Conservation (phyloP, 1,140 invertebrate genomes). For the Drosophila takahashii region DNA sequence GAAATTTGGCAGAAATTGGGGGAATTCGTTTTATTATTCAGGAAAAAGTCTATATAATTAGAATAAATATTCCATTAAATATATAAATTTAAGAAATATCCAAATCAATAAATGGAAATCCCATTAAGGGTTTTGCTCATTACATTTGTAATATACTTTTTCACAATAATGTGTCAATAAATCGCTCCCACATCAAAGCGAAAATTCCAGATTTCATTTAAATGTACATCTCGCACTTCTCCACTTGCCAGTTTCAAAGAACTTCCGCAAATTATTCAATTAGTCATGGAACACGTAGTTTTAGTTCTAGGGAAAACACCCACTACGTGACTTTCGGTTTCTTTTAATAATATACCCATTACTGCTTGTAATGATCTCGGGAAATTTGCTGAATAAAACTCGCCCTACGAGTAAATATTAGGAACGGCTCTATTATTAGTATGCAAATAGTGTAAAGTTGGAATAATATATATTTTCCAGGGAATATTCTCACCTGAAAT, state of each 20-base stretch:
- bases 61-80: neutral
- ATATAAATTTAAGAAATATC: neutral
- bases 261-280: conserved; percentile 39
- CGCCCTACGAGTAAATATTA: conserved; percentile 3
- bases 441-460: conserved; percentile 15
- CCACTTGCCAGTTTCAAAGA: conserved; percentile 22
- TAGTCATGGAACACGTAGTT: conserved; percentile 38
- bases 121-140: neutral
- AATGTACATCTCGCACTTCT: conserved; percentile 1
- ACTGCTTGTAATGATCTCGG: conserved; percentile 11
- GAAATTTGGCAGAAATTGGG: neutral
- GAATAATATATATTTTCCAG: neutral
- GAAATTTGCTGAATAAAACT: conserved; percentile 18
- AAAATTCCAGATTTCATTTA: conserved; percentile 1
- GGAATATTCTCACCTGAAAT: neutral
- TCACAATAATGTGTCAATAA: neutral
- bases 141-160: neutral
- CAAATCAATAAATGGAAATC: neutral
- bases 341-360: conserved; percentile 4
- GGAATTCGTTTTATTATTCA: too few species aligned
- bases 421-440: conserved; percentile 19
- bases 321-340: conserved; percentile 30
- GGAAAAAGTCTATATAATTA: too few species aligned
- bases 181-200: neutral
- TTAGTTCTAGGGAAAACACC: conserved; percentile 16